Evolutionary conservation across 2,113 vertebrate genomes (phyloP), one percentile per base, ranked within the genome.

Genomic region (Dromaius novaehollandiae): DNA sequence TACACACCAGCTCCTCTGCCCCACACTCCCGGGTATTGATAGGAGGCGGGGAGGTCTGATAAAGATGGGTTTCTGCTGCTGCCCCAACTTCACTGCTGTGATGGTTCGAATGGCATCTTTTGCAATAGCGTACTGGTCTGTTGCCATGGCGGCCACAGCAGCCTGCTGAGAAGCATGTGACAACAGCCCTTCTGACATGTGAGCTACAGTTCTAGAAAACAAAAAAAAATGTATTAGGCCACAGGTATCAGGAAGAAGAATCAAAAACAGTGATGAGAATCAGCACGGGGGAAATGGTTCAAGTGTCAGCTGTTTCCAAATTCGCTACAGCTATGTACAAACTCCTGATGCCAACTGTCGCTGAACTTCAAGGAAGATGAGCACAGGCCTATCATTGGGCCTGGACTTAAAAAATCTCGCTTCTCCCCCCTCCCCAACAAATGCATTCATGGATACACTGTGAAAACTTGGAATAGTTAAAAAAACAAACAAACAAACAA

Each of bases 11-110:
- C 91, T 99, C 99, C 98, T 99, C 99, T 0, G 99, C 99, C 0
- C 99, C 99, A 9, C 99, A 99, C 96, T 99, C 99, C 15, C 99
- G 98, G 0, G 99, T 99, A 97, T 99, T 99, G 98, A 99, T 99
- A 73, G 99, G 99, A 7, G 99, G 99, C 3, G 99, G 99, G 0
- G 99, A 99, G 73, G 99, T 99, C 98, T 99, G 99, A 89, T 99
- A 99, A 69, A 99, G 99, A 97, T 99, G 99, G 2, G 99, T 99
- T 97, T 99, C 99, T 2, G 99, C 98, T 0, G 98, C 96, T 3
- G 98, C 98, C 93, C 99, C 99, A 91, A 99, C 99, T 96, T 99
- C 99, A 6, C 98, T 99, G 97, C 98, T 99, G 96, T 99, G 99
- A 95, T 99, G 99, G 97, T 99, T 99, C 11, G 99, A 99, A 98